Evolutionary conservation across 1,140 invertebrate genomes (phyloP).

Genomic region (Drosophila carrolli): DNA sequence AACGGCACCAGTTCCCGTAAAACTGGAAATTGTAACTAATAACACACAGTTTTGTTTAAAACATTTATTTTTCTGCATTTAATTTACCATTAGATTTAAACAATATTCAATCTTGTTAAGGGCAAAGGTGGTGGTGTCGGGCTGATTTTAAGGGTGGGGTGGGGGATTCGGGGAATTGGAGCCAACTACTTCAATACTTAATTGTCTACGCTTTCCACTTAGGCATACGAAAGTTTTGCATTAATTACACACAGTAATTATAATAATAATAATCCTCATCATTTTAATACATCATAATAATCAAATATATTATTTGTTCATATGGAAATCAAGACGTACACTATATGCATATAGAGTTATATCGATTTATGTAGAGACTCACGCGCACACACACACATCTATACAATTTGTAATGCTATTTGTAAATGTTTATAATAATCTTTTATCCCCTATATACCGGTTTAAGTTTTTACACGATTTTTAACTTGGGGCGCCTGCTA

Average conservation of each 20-base stretch:
- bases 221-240: conserved; percentile 63
- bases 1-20: background rate
- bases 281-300: conserved; percentile 71
- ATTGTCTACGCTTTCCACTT: conserved; percentile 65
- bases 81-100: conserved; percentile 72
- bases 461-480: conserved; percentile 50
- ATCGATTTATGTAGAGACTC: conserved; percentile 30
- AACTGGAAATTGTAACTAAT: background rate
- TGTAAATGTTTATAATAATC: conserved; percentile 49
- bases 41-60: conserved; percentile 62
- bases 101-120: conserved; percentile 77
- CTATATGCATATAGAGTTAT: conserved; percentile 38
- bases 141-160: background rate
- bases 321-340: conserved; percentile 69
- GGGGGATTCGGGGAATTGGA: conserved; percentile 13
- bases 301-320: conserved; percentile 71
- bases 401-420: conserved; percentile 66
- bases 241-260: conserved; percentile 78
- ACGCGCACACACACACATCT: conserved; percentile 30
- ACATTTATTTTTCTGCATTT: conserved; percentile 79
- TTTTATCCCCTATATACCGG: conserved; percentile 17
- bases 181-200: conserved; percentile 76
- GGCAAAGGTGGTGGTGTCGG: conserved; percentile 32
- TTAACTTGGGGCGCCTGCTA: conserved; percentile 16
- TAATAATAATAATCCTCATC: conserved; percentile 63